These are phyloP conservation scores for Noturus placidus DNA, from an alignment of 2,113 vertebrate genomes.

Conservation along the genomic window DNA sequence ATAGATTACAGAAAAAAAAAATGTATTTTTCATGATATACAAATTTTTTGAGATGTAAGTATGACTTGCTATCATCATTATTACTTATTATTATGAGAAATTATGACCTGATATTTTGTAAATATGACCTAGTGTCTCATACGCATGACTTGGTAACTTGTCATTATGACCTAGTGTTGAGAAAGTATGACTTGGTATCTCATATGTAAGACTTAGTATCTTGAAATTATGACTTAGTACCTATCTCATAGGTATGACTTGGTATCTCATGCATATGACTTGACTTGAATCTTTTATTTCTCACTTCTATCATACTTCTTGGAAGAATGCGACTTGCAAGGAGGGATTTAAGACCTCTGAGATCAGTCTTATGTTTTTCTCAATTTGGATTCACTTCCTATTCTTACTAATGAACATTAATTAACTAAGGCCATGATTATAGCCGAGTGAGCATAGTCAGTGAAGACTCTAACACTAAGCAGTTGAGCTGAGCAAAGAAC, in stretches of 20 bases:
- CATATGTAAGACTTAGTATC: neutral
- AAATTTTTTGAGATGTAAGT: no score
- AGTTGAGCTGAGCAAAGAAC: neutral
- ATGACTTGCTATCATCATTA: no score
- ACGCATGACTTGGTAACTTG: neutral
- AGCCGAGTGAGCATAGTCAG: neutral
- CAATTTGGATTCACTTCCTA: neutral
- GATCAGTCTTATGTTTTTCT: neutral
- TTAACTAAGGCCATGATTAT: neutral
- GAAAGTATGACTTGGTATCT: neutral
- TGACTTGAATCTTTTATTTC: neutral
- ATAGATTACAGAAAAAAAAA: no score
- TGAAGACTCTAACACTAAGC: neutral
- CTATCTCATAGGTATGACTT: neutral
- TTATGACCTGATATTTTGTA: neutral
- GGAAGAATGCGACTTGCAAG: neutral
- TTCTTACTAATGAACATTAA: neutral
- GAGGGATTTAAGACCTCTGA: neutral
- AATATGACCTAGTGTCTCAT: neutral
- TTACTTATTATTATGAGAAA: no score
- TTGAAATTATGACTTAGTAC: no score
- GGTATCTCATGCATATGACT: neutral
- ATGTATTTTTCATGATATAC: no score
- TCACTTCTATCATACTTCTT: neutral
- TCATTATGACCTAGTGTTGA: no score